Percentiles rank a stretch among this genome's conserved stretches.
These are phyloP conservation scores for Arge pagana DNA, from an alignment of 2,888 invertebrate species.

Conservation along the genomic window DNA sequence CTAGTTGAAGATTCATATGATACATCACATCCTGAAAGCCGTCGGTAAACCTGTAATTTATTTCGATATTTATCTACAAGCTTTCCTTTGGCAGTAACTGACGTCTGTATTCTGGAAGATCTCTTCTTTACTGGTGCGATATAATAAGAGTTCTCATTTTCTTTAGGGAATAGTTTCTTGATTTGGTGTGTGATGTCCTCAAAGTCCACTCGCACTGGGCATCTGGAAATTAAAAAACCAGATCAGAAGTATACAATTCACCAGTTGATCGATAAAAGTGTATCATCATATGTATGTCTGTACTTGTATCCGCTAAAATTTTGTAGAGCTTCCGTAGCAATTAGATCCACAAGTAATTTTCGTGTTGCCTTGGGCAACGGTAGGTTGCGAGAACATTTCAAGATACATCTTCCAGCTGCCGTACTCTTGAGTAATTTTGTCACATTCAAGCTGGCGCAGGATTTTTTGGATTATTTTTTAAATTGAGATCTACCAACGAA, in stretches of 20 bases:
- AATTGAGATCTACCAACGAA: not conserved
- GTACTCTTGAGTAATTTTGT: slow-evolving; percentile 3
- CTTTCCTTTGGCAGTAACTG: not conserved
- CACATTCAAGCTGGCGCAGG: not conserved
- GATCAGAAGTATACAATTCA: not conserved
- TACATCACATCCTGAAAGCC: not conserved
- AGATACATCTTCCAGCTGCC: slow-evolving; percentile 5
- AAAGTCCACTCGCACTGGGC: slow-evolving; percentile 1
- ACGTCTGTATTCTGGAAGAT: slow-evolving; percentile 1
- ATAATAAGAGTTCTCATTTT: not conserved
- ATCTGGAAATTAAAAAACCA: not conserved
- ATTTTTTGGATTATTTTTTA: not conserved
- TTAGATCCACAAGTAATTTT: slow-evolving; percentile 4
- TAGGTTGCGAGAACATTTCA: slow-evolving; percentile 3
- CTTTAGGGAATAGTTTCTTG: slow-evolving; percentile 1
- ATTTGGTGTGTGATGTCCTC: not conserved
- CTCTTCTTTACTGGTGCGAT: not conserved
- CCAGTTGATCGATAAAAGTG: not conserved
- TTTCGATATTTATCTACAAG: not conserved
- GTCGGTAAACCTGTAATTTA: not conserved
- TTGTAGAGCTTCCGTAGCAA: not conserved
- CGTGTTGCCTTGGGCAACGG: not conserved
- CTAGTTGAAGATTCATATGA: not conserved
- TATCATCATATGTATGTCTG: not conserved
- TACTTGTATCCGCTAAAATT: not conserved